Conservation (phyloP, 37 sponge, comb jelly and placozoan species). For the Geodia barretti region DNA sequence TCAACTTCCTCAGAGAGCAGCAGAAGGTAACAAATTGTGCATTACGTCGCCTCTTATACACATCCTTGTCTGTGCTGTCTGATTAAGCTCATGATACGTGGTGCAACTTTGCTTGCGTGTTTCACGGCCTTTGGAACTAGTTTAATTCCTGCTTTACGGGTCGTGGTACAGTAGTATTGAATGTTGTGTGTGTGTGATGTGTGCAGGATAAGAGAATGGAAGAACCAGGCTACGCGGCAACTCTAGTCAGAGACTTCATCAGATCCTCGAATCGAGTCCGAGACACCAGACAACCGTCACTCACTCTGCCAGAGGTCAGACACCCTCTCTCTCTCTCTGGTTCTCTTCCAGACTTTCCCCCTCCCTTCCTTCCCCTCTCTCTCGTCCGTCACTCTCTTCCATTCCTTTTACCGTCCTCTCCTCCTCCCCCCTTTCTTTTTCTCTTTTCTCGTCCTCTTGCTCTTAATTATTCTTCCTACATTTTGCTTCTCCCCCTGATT, state of each 20-base stretch:
- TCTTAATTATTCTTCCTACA: neutral
- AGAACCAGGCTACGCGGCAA: constrained; percentile 52
- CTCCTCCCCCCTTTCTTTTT: too few species aligned
- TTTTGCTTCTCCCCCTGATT: neutral
- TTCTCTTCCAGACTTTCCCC: too few species aligned
- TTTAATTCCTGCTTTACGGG: neutral
- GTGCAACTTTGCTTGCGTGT: neutral
- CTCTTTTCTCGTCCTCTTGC: constrained; percentile 1
- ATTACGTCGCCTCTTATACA: too few species aligned
- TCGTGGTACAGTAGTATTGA: too few species aligned
- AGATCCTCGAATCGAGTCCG: constrained; percentile 22
- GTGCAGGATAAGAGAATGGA: constrained; percentile 42
- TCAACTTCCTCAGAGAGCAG: constrained; percentile 62
- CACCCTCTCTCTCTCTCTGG: too few species aligned
- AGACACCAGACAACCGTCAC: constrained; percentile 62
- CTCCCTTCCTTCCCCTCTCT: neutral
- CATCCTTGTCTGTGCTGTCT: too few species aligned
- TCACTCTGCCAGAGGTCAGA: constrained; percentile 68
- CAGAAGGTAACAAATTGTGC: constrained; percentile 59
- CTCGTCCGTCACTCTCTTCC: neutral
- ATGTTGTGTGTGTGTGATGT: too few species aligned
- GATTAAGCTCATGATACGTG: too few species aligned
- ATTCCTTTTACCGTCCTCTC: too few species aligned
- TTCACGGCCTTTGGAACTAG: neutral
- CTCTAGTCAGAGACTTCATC: constrained; percentile 57